phyloP scores from a whole-genome alignment of 2,888 invertebrate genomes.

The Pachliopta kotzebuea region DNA sequence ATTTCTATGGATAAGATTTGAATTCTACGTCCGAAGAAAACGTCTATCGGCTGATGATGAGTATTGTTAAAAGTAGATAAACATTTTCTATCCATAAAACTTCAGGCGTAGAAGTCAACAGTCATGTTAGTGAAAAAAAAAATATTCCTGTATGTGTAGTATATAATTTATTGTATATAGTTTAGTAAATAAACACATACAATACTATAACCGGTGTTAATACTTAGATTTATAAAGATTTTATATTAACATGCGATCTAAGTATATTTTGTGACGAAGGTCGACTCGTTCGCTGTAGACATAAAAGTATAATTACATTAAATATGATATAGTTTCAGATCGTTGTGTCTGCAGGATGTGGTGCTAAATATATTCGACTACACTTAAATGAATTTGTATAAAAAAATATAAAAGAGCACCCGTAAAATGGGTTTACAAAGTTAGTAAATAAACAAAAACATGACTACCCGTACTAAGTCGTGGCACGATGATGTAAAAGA shows the following conservation, averaged over 20 bases:
- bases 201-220: constrained; percentile 64
- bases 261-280: constrained; percentile 50
- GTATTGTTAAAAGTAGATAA: too few relatives aligned
- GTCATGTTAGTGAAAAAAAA: constrained; percentile 24
- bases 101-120: too few relatives aligned
- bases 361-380: constrained; percentile 36
- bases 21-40: too few relatives aligned
- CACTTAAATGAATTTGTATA: constrained; percentile 1
- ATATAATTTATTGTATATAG: constrained; percentile 65
- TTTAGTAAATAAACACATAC: constrained; percentile 71
- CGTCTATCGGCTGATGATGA: too few relatives aligned
- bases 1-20: too few relatives aligned
- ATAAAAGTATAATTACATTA: background rate
- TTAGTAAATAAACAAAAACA: constrained; percentile 39
- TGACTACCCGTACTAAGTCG: constrained; percentile 69
- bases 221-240: constrained; percentile 43
- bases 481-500: constrained; percentile 60
- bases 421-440: constrained; percentile 28
- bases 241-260: constrained; percentile 44
- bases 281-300: constrained; percentile 40
- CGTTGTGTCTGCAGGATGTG: background rate
- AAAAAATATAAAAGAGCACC: constrained; percentile 16
- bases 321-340: background rate
- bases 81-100: too few relatives aligned
- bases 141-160: constrained; percentile 40